Evolutionary conservation across 1,140 invertebrate genomes (phyloP), one percentile per base, ranked within the genome.

Genomic region (Drosophila insularis): DNA sequence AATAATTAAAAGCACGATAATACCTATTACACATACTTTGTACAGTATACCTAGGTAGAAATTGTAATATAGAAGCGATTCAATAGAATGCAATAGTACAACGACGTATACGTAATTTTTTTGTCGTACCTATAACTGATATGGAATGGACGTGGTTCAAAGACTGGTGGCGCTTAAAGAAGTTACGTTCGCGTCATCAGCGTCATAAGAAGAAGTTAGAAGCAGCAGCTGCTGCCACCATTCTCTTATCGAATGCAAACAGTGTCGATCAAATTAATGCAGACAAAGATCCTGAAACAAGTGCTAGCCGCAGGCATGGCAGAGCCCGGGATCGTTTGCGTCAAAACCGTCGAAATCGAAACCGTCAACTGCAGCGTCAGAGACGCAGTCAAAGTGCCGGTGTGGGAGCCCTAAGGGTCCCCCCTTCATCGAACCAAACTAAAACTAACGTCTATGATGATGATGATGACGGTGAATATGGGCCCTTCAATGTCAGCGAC

Each of bases 141-240:
- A 95, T 95, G 95, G 95, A 96, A 91, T 95, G 95, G 95, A 94
- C 94, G 69, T 95, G 95, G 95, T 93, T 95, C 80, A 95, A 95
- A 92, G 95, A 96, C 91, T 96, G 95, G 95, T 95, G 95, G 95
- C 93, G 95, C 67, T 92, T 96, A 39, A 95, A 95, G 91, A 94
- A 94, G 86, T 94, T 94, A 92, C 93, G 94, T 62, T 94, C 80
- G 8, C 87, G 81, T 40, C 84, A 90, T 68, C 81, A 86, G 63
- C 81, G 78, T 10, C 81, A 93, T 81, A 94, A 93, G 75, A 93
- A 93, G 92, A 93, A 92, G 72, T 92, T 93, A 0, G 84, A 84
- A 19, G 82, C 82, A 65, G 93, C 80, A 1, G 78, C 68, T 10
- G 72, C 61, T 17, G 67, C 72, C 2, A 55, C 43, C 63, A 0